Conservation (phyloP, 2,888 invertebrate genomes). For the Smittia sp. region DNA sequence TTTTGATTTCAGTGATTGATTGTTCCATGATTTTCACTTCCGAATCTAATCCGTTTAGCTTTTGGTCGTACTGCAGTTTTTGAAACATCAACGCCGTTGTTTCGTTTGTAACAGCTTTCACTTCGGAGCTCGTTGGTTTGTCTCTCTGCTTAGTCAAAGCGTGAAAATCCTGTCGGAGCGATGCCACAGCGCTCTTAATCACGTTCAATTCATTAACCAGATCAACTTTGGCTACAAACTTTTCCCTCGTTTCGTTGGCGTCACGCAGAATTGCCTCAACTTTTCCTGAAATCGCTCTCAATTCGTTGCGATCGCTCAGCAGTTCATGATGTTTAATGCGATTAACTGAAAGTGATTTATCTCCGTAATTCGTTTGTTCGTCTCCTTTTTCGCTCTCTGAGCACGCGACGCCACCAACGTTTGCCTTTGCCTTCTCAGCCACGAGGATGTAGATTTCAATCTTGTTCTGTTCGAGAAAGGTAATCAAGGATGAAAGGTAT, state of each 20-base stretch:
- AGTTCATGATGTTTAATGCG: slow-evolving; percentile 15
- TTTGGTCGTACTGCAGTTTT: neutral
- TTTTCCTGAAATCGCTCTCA: neutral
- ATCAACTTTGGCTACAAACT: neutral
- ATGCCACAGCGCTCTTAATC: slow-evolving; percentile 26
- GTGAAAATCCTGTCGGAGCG: neutral
- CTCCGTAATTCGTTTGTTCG: slow-evolving; percentile 1
- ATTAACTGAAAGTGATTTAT: slow-evolving; percentile 25
- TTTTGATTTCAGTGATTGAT: slow-evolving; percentile 2
- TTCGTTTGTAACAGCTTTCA: neutral
- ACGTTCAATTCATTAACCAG: slow-evolving; percentile 11
- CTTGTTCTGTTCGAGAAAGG: neutral
- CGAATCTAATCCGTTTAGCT: neutral
- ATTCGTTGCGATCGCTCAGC: neutral
- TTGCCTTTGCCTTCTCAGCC: slow-evolving; percentile 19
- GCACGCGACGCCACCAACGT: slow-evolving; percentile 22
- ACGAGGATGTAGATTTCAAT: slow-evolving; percentile 27
- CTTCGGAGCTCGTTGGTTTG: neutral
- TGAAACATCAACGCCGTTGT: too few species aligned
- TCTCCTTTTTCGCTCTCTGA: neutral
- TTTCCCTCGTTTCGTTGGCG: slow-evolving; percentile 2
- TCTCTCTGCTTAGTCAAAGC: too few species aligned
- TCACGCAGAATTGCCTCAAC: neutral
- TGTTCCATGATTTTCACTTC: neutral
- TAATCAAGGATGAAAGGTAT: neutral